Evolutionary conservation across 2,113 vertebrate genomes (phyloP).

Genomic region (Caranx ignobilis): DNA sequence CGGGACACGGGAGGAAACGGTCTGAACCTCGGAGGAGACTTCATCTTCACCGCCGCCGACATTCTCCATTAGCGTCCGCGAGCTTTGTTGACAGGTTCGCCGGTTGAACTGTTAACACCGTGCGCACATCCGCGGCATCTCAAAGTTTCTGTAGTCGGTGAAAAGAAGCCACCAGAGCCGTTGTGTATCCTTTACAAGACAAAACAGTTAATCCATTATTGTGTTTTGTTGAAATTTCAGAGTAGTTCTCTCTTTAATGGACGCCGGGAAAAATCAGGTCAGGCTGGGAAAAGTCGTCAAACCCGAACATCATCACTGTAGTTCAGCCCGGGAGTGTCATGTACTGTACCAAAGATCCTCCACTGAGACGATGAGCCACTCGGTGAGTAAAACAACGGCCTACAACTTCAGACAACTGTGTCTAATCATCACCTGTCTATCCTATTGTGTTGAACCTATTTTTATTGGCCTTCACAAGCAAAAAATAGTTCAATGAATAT

Average conservation of each 20-base stretch:
- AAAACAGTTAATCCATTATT: neutral
- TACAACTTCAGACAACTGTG: too few species aligned
- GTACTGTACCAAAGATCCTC: conserved; percentile 59
- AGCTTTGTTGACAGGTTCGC: neutral
- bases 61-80: conserved; percentile 45
- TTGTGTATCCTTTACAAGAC: neutral
- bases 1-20: neutral
- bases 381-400: neutral
- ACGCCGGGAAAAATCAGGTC: neutral
- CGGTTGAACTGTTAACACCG: neutral
- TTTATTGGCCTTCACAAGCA: too few species aligned
- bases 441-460: too few species aligned
- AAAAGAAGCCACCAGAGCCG: neutral
- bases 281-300: neutral
- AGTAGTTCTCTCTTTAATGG: too few species aligned
- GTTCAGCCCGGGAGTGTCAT: neutral
- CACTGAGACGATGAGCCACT: neutral
- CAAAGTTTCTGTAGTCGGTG: neutral
- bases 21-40: neutral
- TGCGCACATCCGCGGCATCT: neutral
- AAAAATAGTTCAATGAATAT: too few species aligned
- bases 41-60: neutral
- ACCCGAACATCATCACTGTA: neutral
- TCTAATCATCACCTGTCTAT: too few species aligned
- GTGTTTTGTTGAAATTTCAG: neutral